Percentiles rank a stretch among this genome's conserved stretches.
Evolutionary conservation across 2,797 vertebrate genomes (phyloP).

Genomic region (Periparus ater): DNA sequence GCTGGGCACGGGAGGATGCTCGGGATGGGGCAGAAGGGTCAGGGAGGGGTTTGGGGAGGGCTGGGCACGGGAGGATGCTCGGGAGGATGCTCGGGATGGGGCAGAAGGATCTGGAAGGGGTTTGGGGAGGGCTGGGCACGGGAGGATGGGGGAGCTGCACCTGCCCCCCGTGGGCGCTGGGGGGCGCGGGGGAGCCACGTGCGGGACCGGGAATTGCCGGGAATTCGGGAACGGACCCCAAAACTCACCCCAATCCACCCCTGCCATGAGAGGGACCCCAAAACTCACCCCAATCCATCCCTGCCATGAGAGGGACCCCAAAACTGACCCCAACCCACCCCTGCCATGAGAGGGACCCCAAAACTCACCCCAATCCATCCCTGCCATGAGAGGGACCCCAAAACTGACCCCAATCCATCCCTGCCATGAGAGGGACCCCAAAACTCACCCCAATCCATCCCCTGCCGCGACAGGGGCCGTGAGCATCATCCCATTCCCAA

Average conservation of each 20-base stretch:
- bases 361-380: not conserved
- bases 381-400: not conserved
- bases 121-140: no score
- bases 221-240: not conserved
- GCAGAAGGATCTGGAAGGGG: no score
- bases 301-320: not conserved
- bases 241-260: not conserved
- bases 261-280: not conserved
- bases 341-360: not conserved
- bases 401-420: not conserved
- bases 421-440: not conserved
- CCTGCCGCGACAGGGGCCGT: rapidly evolving
- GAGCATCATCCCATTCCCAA: not conserved
- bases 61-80: not conserved
- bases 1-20: not conserved
- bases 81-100: not conserved
- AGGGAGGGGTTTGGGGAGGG: not conserved
- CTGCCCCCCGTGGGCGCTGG: not conserved
- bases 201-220: not conserved
- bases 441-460: not conserved
- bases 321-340: no score
- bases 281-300: not conserved
- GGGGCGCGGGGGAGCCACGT: not conserved
- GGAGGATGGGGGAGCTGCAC: not conserved
- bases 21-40: no score